These are phyloP conservation scores for Kuschelorhynchus macadamiae DNA, from an alignment of 2,888 invertebrate species.

Conservation along the genomic window DNA sequence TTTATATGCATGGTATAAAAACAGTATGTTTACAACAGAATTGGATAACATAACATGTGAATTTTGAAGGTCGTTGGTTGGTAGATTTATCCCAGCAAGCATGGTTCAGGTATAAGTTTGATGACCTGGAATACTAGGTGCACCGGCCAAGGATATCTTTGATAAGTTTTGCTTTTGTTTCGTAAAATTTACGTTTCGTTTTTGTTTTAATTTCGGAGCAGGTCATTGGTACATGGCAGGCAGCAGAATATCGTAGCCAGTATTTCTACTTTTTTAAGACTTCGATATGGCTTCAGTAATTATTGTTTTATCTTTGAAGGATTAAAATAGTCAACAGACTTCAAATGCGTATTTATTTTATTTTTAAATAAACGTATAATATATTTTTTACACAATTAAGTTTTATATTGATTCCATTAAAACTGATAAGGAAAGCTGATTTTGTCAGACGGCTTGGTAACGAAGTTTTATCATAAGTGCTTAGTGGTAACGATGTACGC, in stretches of 20 bases:
- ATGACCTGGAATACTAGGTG: constrained; percentile 62
- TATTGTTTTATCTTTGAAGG: too few species aligned
- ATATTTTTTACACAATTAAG: too few species aligned
- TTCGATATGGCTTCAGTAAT: too few species aligned
- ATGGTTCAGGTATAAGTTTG: constrained; percentile 58
- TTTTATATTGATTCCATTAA: too few species aligned
- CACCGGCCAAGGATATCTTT: constrained; percentile 64
- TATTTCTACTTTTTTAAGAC: too few species aligned
- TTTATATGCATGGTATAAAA: constrained; percentile 38
- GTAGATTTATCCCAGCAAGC: constrained; percentile 59
- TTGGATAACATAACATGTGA: constrained; percentile 50
- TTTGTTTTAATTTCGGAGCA: constrained; percentile 25
- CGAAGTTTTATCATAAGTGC: background rate
- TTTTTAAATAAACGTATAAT: too few species aligned
- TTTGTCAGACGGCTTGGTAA: constrained; percentile 25
- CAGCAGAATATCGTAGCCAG: too few species aligned
- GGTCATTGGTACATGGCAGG: too few species aligned
- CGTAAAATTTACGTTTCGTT: constrained; percentile 11
- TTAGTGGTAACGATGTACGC: too few species aligned
- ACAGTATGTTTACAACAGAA: constrained; percentile 57
- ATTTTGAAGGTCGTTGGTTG: constrained; percentile 61
- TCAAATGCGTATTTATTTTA: too few species aligned
- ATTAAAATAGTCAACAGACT: too few species aligned
- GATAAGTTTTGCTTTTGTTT: constrained; percentile 57
- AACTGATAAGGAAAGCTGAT: constrained; percentile 6